These are phyloP conservation scores for Achatina immaculata DNA, from an alignment of 1,140 invertebrate species.

Conservation along the genomic window DNA sequence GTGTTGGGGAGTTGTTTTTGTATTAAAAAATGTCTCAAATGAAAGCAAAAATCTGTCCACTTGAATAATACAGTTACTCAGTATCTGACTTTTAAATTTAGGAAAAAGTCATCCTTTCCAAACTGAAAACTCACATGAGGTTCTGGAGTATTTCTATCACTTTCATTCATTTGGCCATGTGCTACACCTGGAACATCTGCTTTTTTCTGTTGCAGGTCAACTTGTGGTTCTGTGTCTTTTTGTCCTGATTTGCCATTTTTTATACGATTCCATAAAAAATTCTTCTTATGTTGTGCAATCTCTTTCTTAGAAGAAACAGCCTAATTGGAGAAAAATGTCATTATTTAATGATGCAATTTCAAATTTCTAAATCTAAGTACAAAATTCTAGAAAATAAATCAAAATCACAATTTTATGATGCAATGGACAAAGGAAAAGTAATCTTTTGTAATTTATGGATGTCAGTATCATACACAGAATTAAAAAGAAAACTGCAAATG, in stretches of 20 bases:
- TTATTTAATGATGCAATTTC: neutral
- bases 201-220: neutral
- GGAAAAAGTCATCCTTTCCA: too few species aligned
- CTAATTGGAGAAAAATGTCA: too few species aligned
- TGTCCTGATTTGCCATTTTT: neutral
- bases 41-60: too few species aligned
- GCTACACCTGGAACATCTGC: neutral
- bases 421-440: neutral
- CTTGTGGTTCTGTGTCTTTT: neutral
- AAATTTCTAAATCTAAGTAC: too few species aligned
- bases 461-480: neutral
- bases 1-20: too few species aligned
- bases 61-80: too few species aligned
- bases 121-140: slow-evolving; percentile 2
- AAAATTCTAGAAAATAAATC: too few species aligned
- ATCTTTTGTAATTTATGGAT: neutral
- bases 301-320: slow-evolving; percentile 20
- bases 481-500: neutral
- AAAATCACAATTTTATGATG: too few species aligned
- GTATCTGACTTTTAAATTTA: too few species aligned
- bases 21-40: too few species aligned
- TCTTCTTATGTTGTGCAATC: slow-evolving; percentile 9
- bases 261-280: slow-evolving; percentile 7
- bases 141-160: neutral
- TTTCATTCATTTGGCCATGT: neutral